Evolutionary conservation across 2,113 vertebrate species (phyloP), one percentile per base, ranked within the genome.

Genomic region (Poicephalus meyeri): DNA sequence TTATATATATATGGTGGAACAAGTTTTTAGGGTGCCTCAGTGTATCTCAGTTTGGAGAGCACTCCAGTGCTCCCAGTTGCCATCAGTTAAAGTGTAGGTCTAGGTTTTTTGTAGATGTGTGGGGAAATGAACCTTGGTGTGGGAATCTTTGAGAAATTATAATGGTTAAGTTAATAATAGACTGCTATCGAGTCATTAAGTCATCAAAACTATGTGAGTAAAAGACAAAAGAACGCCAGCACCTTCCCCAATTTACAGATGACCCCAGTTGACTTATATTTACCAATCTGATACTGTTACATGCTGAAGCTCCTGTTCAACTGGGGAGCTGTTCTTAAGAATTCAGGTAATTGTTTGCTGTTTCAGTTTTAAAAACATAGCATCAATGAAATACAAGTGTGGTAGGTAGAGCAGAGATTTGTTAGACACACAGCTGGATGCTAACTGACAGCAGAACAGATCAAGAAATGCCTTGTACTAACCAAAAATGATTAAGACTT

Each of bases 291-390:
- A 29, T 56, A 3, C 1, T 1, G 2, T 66, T 61, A 39, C 4
- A 1, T 49, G 16, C 81, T 68, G 73, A 52, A 76, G 33, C 53
- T 87, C 26, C 46, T 33, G n/a, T 18, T 70, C 42, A 42, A 29
- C 31, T 35, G 58, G 53, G 50, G 68, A 73, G 10, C 29, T 68
- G 4, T 82, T 91, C 71, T 49, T 52, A 61, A 1, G 6, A 72
- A 82, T 52, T 82, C 31, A 31, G 4, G 13, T 61, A 37, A 85
- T 63, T 70, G 42, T 26, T 52, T 91, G 24, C 33, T 74, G 20
- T 95, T 93, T 86, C 31, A 18, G 29, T 80, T 97, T 84, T 86
- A 24, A 81, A 88, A 83, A 35, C 41, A 10, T 7, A 28, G 7
- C 35, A 24, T 31, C 47, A 80, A 10, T 72, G 56, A 93, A 69